Percentiles rank a stretch among this genome's conserved stretches.
These are phyloP conservation scores for Tupiocoris notatus DNA, from an alignment of 2,888 invertebrate genomes.

Conservation along the genomic window DNA sequence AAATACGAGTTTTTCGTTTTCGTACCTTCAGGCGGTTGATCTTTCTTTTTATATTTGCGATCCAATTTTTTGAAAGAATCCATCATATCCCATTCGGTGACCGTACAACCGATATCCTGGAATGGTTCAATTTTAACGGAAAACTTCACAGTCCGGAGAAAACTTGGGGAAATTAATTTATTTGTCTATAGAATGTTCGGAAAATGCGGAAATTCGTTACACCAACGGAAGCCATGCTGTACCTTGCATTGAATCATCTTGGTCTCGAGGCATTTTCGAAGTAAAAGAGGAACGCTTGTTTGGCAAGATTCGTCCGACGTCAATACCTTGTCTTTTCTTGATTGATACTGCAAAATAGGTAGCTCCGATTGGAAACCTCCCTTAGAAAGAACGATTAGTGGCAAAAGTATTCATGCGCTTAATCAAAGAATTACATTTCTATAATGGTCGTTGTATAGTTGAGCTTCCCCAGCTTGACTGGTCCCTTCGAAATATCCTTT, in stretches of 20 bases:
- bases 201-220: too few relatives aligned
- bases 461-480: slow-evolving; percentile 9
- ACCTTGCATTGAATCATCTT: slow-evolving; percentile 6
- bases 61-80: slow-evolving; percentile 38
- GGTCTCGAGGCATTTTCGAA: slow-evolving; percentile 22
- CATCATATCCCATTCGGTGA: slow-evolving; percentile 39
- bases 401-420: not conserved
- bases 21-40: not conserved
- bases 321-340: not conserved
- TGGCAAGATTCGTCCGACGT: slow-evolving; percentile 20
- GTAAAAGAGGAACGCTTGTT: slow-evolving; percentile 10
- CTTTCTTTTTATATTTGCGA: slow-evolving; percentile 9
- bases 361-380: not conserved
- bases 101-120: slow-evolving; percentile 26
- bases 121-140: too few relatives aligned
- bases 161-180: too few relatives aligned
- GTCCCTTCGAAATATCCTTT: slow-evolving; percentile 20
- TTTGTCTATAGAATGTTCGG: too few relatives aligned
- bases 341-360: slow-evolving; percentile 8
- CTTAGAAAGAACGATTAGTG: too few relatives aligned
- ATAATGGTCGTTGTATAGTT: slow-evolving; percentile 4
- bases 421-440: slow-evolving; percentile 34
- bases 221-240: too few relatives aligned
- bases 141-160: too few relatives aligned
- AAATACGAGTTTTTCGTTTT: too few relatives aligned